phyloP scores from a whole-genome alignment of 1,140 invertebrate species.

The Gryon sp. region DNA sequence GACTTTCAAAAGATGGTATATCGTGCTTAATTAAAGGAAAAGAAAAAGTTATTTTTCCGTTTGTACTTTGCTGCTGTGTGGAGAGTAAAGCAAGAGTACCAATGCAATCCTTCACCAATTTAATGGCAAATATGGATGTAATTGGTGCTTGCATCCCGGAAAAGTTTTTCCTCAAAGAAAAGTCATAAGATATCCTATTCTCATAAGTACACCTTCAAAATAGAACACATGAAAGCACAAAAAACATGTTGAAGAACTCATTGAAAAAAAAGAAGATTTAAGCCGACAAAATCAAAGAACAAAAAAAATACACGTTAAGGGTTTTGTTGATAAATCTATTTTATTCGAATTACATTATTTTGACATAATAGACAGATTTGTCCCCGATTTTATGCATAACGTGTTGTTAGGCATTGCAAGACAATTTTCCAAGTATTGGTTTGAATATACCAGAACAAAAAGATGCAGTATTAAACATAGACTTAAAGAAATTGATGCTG shows the following conservation, averaged over 20 bases:
- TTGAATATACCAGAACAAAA: background rate
- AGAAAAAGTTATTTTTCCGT: background rate
- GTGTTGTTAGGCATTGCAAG: conserved; percentile 17
- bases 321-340: background rate
- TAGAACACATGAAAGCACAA: background rate
- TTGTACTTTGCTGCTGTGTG: background rate
- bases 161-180: background rate
- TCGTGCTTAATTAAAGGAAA: background rate
- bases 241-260: background rate
- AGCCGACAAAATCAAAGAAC: background rate
- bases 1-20: background rate
- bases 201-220: background rate
- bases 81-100: background rate
- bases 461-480: conserved; percentile 10
- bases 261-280: background rate
- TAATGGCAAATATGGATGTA: background rate
- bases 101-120: background rate
- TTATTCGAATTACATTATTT: conserved; percentile 17
- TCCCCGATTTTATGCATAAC: conserved; percentile 26
- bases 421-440: conserved; percentile 39
- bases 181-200: background rate
- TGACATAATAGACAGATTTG: conserved; percentile 35
- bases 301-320: background rate
- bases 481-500: conserved; percentile 6
- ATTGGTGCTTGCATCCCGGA: background rate